Conservation (phyloP, 2,888 invertebrate species). For the Xestia ashworthii region DNA sequence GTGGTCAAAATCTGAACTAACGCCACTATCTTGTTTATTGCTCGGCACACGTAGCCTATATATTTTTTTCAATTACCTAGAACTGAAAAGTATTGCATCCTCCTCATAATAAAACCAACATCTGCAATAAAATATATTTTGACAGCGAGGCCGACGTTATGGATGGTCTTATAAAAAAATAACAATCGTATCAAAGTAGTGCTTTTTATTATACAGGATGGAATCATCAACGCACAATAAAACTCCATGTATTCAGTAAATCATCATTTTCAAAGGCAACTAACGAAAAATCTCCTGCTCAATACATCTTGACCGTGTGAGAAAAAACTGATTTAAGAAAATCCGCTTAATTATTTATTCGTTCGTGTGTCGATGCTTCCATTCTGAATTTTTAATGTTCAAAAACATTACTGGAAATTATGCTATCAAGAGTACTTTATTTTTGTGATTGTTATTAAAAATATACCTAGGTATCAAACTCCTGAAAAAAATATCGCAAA, state of each 20-base stretch:
- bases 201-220: not conserved
- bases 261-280: too few species aligned
- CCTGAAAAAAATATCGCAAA: not conserved
- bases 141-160: not conserved
- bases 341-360: too few species aligned
- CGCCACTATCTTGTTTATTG: too few species aligned
- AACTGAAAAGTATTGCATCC: not conserved
- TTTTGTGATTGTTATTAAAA: not conserved
- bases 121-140: not conserved
- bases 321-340: too few species aligned
- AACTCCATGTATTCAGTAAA: too few species aligned
- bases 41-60: too few species aligned
- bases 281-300: too few species aligned
- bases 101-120: not conserved
- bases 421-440: too few species aligned
- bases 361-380: too few species aligned
- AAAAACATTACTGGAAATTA: not conserved
- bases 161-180: constrained; percentile 12
- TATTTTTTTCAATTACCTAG: not conserved
- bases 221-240: not conserved
- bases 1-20: too few species aligned
- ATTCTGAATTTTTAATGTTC: not conserved
- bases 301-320: too few species aligned
- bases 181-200: not conserved
- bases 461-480: not conserved